Percentiles rank a stretch among this genome's conserved stretches.
Evolutionary conservation across 2,797 vertebrate species (phyloP).

Genomic region (Phoeniculus purpureus): DNA sequence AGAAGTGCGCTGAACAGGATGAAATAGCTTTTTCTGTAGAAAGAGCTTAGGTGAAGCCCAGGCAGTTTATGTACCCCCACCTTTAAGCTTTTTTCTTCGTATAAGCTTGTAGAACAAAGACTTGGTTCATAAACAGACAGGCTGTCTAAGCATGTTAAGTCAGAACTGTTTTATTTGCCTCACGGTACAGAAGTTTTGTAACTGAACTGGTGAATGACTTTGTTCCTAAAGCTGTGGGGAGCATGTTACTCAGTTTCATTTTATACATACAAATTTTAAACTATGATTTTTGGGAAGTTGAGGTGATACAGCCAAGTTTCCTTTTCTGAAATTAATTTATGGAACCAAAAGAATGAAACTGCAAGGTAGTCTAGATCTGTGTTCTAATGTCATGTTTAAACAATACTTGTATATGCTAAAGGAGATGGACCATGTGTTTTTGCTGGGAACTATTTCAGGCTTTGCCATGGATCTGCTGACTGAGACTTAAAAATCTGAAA

Average conservation of each 20-base stretch:
- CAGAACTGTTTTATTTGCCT: neutral
- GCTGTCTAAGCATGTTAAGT: neutral
- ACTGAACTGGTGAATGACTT: neutral
- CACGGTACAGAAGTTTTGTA: neutral
- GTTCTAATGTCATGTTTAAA: neutral
- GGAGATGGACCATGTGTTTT: neutral
- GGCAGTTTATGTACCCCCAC: neutral
- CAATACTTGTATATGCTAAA: neutral
- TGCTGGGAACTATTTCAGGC: neutral
- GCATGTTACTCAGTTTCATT: neutral
- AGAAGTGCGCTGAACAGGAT: neutral
- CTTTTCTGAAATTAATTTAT: neutral
- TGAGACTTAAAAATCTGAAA: neutral
- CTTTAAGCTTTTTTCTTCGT: neutral
- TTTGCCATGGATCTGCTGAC: neutral
- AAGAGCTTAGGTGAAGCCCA: neutral
- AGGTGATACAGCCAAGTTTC: neutral
- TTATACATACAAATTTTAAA: neutral
- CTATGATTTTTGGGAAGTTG: neutral
- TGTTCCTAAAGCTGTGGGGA: neutral
- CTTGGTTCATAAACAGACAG: neutral
- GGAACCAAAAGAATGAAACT: neutral
- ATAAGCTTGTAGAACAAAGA: neutral
- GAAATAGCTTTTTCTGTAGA: neutral
- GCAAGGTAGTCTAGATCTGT: neutral